These are phyloP conservation scores for Xestobium rufovillosum DNA, from an alignment of 2,888 invertebrate genomes.

Conservation along the genomic window DNA sequence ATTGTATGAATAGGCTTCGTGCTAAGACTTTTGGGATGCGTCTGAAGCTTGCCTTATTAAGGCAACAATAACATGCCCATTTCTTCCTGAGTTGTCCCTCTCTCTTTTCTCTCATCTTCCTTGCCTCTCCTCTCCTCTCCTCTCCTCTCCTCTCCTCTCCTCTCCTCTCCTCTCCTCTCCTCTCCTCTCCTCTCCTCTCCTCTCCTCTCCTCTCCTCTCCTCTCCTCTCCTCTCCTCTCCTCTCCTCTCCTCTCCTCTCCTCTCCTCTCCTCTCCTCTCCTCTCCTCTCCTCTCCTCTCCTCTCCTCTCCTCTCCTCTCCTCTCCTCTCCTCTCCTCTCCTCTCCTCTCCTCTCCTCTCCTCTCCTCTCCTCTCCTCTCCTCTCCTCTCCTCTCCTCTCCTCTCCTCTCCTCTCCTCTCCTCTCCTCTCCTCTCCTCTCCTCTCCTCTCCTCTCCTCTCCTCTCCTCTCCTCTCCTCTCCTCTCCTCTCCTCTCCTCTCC, in stretches of 20 bases:
- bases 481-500: neutral
- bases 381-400: too few species aligned
- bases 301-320: too few species aligned
- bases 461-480: slow-evolving; percentile 1
- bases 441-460: slow-evolving; percentile 1
- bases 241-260: slow-evolving; percentile 2
- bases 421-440: slow-evolving; percentile 4
- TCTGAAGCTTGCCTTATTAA: too few species aligned
- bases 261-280: neutral
- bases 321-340: slow-evolving; percentile 4
- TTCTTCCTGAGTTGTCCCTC: too few species aligned
- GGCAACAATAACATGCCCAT: too few species aligned
- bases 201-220: slow-evolving; percentile 2
- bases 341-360: slow-evolving; percentile 4
- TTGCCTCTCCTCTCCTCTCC: neutral
- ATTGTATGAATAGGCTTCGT: too few species aligned
- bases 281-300: slow-evolving; percentile 1
- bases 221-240: slow-evolving; percentile 4
- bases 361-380: slow-evolving; percentile 2
- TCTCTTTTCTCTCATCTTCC: slow-evolving; percentile 3
- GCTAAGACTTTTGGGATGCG: too few species aligned
- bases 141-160: too few species aligned
- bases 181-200: too few species aligned
- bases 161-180: too few species aligned
- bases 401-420: slow-evolving; percentile 2